Base-by-base conservation (phyloP, 2,888 invertebrate genomes). In the Stenolophus ochropezus region DNA sequence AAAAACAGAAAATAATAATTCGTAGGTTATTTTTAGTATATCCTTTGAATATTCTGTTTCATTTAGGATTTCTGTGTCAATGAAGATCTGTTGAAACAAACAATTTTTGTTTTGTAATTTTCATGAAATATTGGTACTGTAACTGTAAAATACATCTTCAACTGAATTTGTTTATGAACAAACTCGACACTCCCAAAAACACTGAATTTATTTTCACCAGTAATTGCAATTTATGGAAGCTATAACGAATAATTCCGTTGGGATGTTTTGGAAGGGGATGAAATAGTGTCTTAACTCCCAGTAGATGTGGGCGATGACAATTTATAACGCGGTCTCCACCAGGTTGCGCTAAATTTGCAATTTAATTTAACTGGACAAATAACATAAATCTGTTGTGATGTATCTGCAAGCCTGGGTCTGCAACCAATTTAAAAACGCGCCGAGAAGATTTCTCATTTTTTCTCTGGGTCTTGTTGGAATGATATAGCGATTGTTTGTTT, bases 281-380 rank as follows among this genome's bases (percentile, higher is more conserved):
- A 61, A 61, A 61, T 14, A 23, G 4, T n/a, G n/a, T n/a, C 25
- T 61, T 61, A 61, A 23, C n/a, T 61, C 25, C n/a, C 20, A 11
- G 56, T 69, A 27, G 27, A 18, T 20, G 65, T 69, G 65, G 65
- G 65, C 65, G 65, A 69, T 21, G 11, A 21, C 56, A 20, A 69
- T 69, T 27, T 69, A 69, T 27, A 69, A 69, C 42, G 33, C 33
- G 16, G 16, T 69, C 33, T 18, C 3, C 18, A 18, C 27, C 65
- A 27, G 65, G 18, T 69, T 69, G 33, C 27, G 65, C 21, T 69
- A 76, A 76, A 76, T 76, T 76, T 76, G 76, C 76, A 76, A 76
- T 76, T 76, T 76, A 76, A 76, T 76, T 76, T 76, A 53, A 58
- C 27, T 53, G 58, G 42, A 58, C 76, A 76, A 76, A 73, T 73